Base-by-base conservation (phyloP, 2,888 invertebrate genomes). In the Ypsolopha scabrella region DNA sequence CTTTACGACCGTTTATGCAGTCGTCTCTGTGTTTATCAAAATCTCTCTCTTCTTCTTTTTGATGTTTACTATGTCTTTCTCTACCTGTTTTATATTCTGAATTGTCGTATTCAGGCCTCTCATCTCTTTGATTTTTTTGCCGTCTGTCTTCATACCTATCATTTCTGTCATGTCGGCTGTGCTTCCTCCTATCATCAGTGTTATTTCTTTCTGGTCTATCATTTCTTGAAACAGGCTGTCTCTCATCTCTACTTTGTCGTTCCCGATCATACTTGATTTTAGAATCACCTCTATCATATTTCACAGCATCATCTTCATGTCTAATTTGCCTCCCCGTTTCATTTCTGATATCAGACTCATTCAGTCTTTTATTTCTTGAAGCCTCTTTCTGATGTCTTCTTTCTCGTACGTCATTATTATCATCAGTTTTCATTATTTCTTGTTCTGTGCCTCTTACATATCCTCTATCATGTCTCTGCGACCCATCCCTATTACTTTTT, bases 101-200 rank as follows among this genome's bases (percentile, higher is more conserved):
- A 13, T 7, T 24, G 13, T 14, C 13, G 9, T 43, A 9, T 14
- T 6, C 43, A 13, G 43, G 8, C 13, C 6, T 43, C 14, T 14
- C 43, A 9, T 6, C 13, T 9, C 24, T 1, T 9, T 14, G 7
- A 14, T 43, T 9, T 43, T 43, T 52, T 41, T 34, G 49, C 24
- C 4, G 24, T 53, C 41, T 55, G 43, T 52, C 48, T 54, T 44
- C 49, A 43, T 36, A 57, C 50, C 45, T 46, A 38, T 54, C 45
- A 41, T 54, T 47, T 41, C 52, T 51, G 50, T 53, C 56, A 24
- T 51, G 43, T 52, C 41, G 7, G 6, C 41, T 49, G 6, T 33
- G 37, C 39, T 36, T 51, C 37, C 34, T 47, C 14, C 14, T 36
- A 39, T 50, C 41, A 41, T 50, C 35, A 53, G 50, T 41, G 37